phyloP scores from a whole-genome alignment of 2,113 vertebrate genomes.

The Xyrauchen texanus region DNA sequence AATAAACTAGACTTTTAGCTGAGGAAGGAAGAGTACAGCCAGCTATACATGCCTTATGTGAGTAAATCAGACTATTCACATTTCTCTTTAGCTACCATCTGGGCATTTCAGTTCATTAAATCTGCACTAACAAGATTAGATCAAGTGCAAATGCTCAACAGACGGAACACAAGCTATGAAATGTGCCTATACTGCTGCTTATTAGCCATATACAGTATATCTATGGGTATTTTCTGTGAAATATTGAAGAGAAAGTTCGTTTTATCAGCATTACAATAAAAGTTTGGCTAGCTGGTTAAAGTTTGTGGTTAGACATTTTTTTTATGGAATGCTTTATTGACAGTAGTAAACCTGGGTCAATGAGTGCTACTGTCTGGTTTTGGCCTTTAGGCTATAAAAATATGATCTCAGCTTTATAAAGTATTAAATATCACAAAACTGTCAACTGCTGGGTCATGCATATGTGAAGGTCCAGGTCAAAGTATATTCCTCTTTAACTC shows the following conservation, averaged over 20 bases:
- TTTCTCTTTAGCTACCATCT: slow-evolving; percentile 58
- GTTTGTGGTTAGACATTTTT: background rate
- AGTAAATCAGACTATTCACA: slow-evolving; percentile 52
- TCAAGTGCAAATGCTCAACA: slow-evolving; percentile 49
- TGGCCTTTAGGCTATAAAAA: background rate
- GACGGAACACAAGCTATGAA: slow-evolving; percentile 33
- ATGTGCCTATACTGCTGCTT: slow-evolving; percentile 2
- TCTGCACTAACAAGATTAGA: slow-evolving; percentile 57
- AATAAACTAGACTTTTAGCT: slow-evolving; percentile 51
- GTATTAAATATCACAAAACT: background rate
- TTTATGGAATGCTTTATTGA: background rate
- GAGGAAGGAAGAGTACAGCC: slow-evolving; percentile 37
- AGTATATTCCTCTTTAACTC: no score
- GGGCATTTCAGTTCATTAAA: slow-evolving; percentile 59
- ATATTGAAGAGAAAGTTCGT: background rate
- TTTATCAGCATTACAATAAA: background rate
- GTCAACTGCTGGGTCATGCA: slow-evolving; percentile 6
- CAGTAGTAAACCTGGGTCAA: no score
- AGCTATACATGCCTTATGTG: slow-evolving; percentile 47
- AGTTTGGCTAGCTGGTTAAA: background rate
- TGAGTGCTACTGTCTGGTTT: background rate
- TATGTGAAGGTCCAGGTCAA: background rate
- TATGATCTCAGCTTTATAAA: background rate
- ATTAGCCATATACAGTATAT: slow-evolving; percentile 10
- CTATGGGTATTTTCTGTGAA: background rate